phyloP scores from a whole-genome alignment of 2,888 invertebrate species.

The Aplocera efformata region DNA sequence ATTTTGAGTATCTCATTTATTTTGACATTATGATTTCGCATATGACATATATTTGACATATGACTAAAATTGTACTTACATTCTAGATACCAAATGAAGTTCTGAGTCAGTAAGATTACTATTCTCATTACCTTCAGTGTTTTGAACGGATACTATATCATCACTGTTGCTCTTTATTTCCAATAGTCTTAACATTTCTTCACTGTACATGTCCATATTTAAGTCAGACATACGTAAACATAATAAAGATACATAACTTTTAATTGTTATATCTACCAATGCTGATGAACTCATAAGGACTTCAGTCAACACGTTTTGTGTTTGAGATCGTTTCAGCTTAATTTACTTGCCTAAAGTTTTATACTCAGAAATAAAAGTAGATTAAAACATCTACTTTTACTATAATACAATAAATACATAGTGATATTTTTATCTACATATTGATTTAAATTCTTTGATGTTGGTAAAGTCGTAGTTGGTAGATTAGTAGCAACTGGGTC shows the following conservation, averaged over 20 bases:
- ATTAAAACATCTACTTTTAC: too few species aligned
- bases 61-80: too few species aligned
- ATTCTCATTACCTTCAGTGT: neutral
- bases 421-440: neutral
- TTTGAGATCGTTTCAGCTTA: neutral
- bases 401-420: too few species aligned
- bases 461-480: neutral
- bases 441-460: neutral
- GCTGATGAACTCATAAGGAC: neutral
- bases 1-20: conserved; percentile 1
- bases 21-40: neutral
- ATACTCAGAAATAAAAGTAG: neutral
- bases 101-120: conserved; percentile 14
- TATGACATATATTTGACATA: too few species aligned
- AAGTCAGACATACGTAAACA: conserved; percentile 1
- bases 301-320: conserved; percentile 2
- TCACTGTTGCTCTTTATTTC: neutral
- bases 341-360: conserved; percentile 2
- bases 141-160: neutral
- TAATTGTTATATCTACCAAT: conserved; percentile 1
- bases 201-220: neutral
- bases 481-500: conserved; percentile 14
- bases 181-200: conserved; percentile 7
- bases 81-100: conserved; percentile 2
- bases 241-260: conserved; percentile 5